A percentile compares a stretch with the other conserved stretches of the same genome.
Conservation (phyloP, 2,797 vertebrate genomes). For the Squalus acanthias region DNA sequence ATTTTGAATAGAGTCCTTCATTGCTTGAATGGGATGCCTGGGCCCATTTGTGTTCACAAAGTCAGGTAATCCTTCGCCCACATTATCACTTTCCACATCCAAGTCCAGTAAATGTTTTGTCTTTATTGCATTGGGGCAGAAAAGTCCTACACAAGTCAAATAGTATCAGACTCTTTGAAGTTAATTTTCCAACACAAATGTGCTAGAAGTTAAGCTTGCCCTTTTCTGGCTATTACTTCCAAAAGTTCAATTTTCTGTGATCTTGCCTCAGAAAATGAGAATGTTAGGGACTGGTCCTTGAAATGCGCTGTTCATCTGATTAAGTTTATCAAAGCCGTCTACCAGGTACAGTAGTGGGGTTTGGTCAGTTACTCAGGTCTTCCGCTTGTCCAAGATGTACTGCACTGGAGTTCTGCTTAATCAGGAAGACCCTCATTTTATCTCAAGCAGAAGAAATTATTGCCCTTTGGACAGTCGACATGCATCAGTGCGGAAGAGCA, state of each 20-base stretch:
- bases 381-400: not conserved
- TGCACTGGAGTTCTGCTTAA: not conserved
- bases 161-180: not conserved
- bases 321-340: not conserved
- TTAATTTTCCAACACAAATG: not conserved
- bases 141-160: not conserved
- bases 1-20: too few species aligned
- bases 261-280: too few species aligned
- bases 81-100: too few species aligned
- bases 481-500: not conserved
- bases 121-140: not conserved
- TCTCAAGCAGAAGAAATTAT: not conserved
- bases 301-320: not conserved
- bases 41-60: too few species aligned
- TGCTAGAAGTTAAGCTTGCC: not conserved
- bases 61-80: too few species aligned
- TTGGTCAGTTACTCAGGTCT: not conserved
- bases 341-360: not conserved
- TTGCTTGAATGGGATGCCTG: too few species aligned
- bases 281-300: not conserved
- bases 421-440: not conserved
- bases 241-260: not conserved
- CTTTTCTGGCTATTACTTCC: not conserved
- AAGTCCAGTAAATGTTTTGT: not conserved
- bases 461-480: not conserved